Evolutionary conservation across 1,140 invertebrate species (phyloP), one percentile per base, ranked within the genome.

Genomic region (Chymomyza costata): DNA sequence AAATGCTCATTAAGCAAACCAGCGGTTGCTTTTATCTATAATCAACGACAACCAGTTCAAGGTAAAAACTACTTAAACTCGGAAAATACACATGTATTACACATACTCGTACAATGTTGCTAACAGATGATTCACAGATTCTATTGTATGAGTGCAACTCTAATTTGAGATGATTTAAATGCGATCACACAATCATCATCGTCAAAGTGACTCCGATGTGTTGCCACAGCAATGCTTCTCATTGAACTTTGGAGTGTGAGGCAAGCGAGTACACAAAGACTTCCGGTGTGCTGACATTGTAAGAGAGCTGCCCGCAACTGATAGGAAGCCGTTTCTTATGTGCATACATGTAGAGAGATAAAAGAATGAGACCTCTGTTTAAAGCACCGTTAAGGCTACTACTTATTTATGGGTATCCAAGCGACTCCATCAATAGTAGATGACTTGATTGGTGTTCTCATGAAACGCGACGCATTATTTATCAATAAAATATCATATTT

Each of bases 161-260:
- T 34, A 46, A 61, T 61, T 61, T 52, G 52, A 58, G 62, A 54
- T 60, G 71, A 66, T 71, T 78, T 71, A 78, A 78, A 78, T 66
- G 73, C 71, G 66, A 78, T 78, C 71, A 67, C 66, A 78, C 71
- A 78, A 78, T 78, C 64, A 78, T 78, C 71, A 78, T 76, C 46
- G 35, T 5, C 34, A 61, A 55, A 40, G 11, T 8, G 10, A 34
- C 13, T 25, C n/a, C n/a, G n/a, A n/a, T n/a, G n/a, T n/a, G n/a
- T n/a, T n/a, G n/a, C n/a, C n/a, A n/a, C n/a, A n/a, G n/a, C n/a
- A 3, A 47, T 47, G 31, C 34, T 16, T 25, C 8, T 8, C 30
- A 28, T 17, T 44, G 57, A 54, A 37, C n/a, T n/a, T n/a, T n/a
- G n/a, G n/a, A n/a, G n/a, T n/a, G n/a, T n/a, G n/a, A n/a, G n/a